Evolutionary conservation across 2,113 vertebrate species (phyloP), one percentile per base, ranked within the genome.

Genomic region (Colinus virginianus): DNA sequence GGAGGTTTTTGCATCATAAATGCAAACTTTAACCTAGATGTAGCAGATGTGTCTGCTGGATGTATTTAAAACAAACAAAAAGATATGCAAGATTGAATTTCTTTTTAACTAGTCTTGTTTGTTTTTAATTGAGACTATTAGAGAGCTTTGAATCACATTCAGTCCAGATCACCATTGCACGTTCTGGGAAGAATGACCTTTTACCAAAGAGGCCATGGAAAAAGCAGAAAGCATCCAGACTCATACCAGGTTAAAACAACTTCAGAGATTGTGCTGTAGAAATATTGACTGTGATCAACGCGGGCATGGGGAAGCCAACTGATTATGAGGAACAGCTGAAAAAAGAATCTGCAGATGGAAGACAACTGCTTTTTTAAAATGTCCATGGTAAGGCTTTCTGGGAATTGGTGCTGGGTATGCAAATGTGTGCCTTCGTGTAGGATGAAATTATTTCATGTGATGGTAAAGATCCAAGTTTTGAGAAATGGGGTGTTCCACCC

Each of bases 321-420:
- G 90, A 91, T 93, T 90, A 95, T 82, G 75, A 94, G 93, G 88
- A 92, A 64, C 91, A 94, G 76, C 89, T 91, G 95, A 96, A 90
- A 92, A 94, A 87, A 90, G 91, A 87, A 94, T 85, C 49, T 85
- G 34, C 87, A 95, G 87, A 90, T 74, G 75, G 56, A 79, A 86
- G 82, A 94, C 43, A 95, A 88, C 61, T 0, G 1, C 56, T 94
- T 94, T 94, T 69, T 79, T 90, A 94, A 69, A 88, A 78, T 0
- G 8, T 42, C 56, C 4, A 1, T 38, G 49, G 70, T 76, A 59
- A 77, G 78, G n/a, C 26, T 83, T 75, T 67, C 38, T 93, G 91
- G 69, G 68, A 91, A 46, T 51, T 13, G 91, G 56, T 49, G 55
- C 42, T 64, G 87, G 61, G 59, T 70, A 53, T 23, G 6, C 53